A percentile compares a stretch with the other conserved stretches of the same genome.
phyloP scores from a whole-genome alignment of 2,797 vertebrate species.

The Artibeus lituratus region DNA sequence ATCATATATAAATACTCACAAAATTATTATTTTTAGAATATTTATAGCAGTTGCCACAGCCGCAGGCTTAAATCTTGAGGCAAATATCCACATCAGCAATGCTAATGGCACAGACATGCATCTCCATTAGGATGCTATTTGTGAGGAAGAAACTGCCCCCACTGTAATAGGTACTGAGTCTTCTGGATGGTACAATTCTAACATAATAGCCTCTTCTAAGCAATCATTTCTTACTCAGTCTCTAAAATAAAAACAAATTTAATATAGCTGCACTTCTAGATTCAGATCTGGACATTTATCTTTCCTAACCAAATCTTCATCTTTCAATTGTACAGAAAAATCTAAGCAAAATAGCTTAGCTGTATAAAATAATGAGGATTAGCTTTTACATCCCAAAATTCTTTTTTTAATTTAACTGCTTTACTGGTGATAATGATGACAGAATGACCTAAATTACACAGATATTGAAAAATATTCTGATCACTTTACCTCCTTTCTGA shows the following conservation, averaged over 20 bases:
- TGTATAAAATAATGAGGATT: neutral
- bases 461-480: slow-evolving; percentile 5
- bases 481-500: neutral
- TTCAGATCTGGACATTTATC: slow-evolving; percentile 10
- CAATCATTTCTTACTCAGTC: neutral
- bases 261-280: slow-evolving; percentile 31
- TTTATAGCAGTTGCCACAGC: slow-evolving; percentile 42
- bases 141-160: neutral
- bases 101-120: neutral
- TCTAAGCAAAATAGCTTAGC: neutral
- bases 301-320: slow-evolving; percentile 1
- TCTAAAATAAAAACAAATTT: slow-evolving; percentile 40
- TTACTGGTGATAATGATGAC: neutral
- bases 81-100: slow-evolving; percentile 29
- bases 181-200: neutral
- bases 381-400: neutral
- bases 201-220: neutral
- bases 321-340: neutral
- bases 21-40: slow-evolving; percentile 54
- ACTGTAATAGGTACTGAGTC: neutral
- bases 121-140: neutral
- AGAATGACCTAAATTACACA: neutral
- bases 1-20: slow-evolving; percentile 36
- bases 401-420: neutral
- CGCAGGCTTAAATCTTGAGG: neutral